Evolutionary conservation across 2,797 vertebrate species (phyloP).

Genomic region (Pampus argenteus): DNA sequence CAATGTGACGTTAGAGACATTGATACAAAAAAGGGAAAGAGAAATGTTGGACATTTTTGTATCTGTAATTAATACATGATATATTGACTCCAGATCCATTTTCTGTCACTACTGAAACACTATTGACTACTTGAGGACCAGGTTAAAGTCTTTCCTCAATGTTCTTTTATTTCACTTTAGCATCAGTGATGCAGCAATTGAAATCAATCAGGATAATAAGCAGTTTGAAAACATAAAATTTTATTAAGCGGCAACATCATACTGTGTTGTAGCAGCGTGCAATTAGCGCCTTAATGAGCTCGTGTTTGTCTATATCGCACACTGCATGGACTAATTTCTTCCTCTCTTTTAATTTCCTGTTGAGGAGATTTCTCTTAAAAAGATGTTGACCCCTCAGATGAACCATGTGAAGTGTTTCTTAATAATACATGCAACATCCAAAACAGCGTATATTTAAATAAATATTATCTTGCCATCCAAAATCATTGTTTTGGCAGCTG

Average conservation of each 20-base stretch:
- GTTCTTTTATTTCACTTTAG: not conserved
- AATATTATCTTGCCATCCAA: not conserved
- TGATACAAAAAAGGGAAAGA: not conserved
- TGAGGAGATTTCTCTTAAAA: not conserved
- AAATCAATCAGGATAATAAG: not conserved
- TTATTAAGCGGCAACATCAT: not conserved
- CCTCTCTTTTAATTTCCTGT: conserved; percentile 10
- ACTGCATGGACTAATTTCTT: not conserved
- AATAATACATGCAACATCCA: not conserved
- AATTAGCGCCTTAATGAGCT: conserved; percentile 19
- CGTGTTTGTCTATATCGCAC: not conserved
- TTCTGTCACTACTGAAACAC: not conserved
- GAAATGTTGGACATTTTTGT: not conserved
- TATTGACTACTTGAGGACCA: not conserved
- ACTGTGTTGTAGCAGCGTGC: not conserved
- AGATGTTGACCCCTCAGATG: not conserved
- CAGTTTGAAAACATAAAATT: not conserved
- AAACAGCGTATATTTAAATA: not conserved
- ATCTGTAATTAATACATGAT: not conserved
- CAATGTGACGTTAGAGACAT: not conserved
- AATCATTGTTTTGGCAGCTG: conserved; percentile 6
- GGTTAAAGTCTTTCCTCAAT: not conserved
- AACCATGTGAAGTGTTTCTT: not conserved
- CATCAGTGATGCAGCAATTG: not conserved
- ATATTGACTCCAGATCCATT: conserved; percentile 18